Evolutionary conservation across 2,113 vertebrate genomes (phyloP), one percentile per base, ranked within the genome.

Genomic region (Corapipo altera): DNA sequence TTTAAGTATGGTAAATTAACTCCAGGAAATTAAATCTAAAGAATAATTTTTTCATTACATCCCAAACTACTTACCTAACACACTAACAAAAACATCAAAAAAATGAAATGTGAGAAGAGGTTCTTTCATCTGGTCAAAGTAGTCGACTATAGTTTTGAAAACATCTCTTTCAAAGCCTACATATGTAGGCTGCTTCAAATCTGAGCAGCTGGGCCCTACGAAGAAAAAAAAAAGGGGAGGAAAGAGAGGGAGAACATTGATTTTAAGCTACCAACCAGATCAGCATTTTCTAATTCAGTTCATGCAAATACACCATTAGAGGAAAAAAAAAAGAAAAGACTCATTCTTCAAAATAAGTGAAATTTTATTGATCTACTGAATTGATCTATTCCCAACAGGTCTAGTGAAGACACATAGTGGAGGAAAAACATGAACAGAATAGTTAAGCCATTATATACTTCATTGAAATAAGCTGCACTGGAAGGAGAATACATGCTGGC

Each of bases 81-180:
- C 98, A 82, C 98, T 98, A 93, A 99, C 98, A 94, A 99, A 99
- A 52, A 98, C 93, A 93, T 99, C 99, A 95, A 98, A 99, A 72
- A 99, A 98, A 62, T 98, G 93, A 95, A 98, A 99, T 1, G 98
- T 98, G 49, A 99, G 98, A 55, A 99, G 97, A 19, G 99, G 98
- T 52, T 99, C 98, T 88, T 98, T 98, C 79, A 98, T 97, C 81
- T 98, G 98, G 82, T 96, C 95, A 71, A 98, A 99, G 88, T 98
- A 98, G 92, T 99, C 98, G 9, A 98, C 97, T 88, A 99, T 98
- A 2, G 98, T 99, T 96, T 96, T 98, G 96, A 99, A 98, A 48
- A 99, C 98, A 85, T 99, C 99, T 95, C 97, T 98, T 96, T 99
- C 98, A 95, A 99, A 99, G 35, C 98, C 98, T 41, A 96, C 95